Percentiles rank a stretch among this genome's conserved stretches.
phyloP scores from a whole-genome alignment of 2,113 vertebrate genomes.

The Mesoclemmys tuberculata region DNA sequence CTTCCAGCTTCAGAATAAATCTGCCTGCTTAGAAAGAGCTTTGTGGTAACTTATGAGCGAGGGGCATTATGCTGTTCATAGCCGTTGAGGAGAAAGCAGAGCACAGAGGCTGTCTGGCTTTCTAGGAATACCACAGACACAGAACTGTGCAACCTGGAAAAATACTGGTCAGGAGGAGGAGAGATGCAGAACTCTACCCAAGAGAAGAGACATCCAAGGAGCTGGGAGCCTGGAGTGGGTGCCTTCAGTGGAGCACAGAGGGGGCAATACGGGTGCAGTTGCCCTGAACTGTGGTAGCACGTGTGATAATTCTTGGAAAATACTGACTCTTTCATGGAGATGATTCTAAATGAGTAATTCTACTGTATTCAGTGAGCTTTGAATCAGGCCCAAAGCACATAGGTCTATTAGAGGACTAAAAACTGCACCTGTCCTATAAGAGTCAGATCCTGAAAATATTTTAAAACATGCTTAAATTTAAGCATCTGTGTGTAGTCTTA shows the following conservation, averaged over 20 bases:
- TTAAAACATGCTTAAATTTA: background rate
- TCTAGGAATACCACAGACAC: background rate
- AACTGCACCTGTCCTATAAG: background rate
- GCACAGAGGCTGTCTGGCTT: background rate
- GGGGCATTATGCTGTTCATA: background rate
- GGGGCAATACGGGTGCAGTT: background rate
- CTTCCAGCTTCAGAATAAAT: background rate
- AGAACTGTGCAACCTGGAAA: background rate
- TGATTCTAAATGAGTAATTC: background rate
- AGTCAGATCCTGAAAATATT: background rate
- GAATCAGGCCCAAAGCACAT: background rate
- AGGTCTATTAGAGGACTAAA: background rate
- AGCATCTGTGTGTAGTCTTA: background rate
- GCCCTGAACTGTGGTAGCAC: background rate
- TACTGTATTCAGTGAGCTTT: background rate
- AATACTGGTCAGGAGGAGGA: background rate
- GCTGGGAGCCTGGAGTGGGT: background rate
- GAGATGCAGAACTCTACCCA: background rate
- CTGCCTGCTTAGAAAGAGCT: background rate
- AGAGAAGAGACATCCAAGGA: background rate
- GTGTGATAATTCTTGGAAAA: background rate
- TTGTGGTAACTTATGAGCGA: background rate
- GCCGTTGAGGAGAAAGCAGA: background rate
- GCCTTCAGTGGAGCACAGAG: background rate
- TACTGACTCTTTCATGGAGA: background rate